These are phyloP conservation scores for Spodoptera picta DNA, from an alignment of 2,888 invertebrate genomes.

Conservation along the genomic window DNA sequence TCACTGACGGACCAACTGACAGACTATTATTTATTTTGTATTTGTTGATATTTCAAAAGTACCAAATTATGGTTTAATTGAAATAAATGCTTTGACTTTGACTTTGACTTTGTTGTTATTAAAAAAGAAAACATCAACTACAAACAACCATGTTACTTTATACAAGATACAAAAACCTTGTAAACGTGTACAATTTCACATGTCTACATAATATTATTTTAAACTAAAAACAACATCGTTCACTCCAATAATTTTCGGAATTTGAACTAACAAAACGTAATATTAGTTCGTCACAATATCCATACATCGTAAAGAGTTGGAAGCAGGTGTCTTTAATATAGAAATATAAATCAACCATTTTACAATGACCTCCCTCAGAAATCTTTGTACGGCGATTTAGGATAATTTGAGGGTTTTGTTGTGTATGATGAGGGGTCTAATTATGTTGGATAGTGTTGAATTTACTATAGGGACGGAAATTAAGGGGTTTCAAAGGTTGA, in stretches of 20 bases:
- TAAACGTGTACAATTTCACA: too few species aligned
- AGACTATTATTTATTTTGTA: too few species aligned
- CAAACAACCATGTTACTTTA: too few species aligned
- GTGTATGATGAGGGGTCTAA: conserved; percentile 55
- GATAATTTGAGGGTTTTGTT: conserved; percentile 8
- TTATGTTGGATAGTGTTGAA: conserved; percentile 63
- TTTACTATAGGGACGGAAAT: conserved; percentile 69
- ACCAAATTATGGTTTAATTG: too few species aligned
- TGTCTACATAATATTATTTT: too few species aligned
- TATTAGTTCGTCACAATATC: conserved; percentile 54
- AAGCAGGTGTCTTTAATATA: conserved; percentile 66
- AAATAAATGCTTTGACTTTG: too few species aligned
- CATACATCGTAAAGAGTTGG: conserved; percentile 61
- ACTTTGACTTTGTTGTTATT: too few species aligned
- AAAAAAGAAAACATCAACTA: too few species aligned
- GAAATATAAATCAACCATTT: conserved; percentile 56
- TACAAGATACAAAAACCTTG: too few species aligned
- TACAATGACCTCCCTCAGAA: conserved; percentile 51
- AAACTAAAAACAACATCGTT: conserved; percentile 1
- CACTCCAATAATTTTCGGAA: conserved; percentile 27
- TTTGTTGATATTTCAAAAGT: too few species aligned
- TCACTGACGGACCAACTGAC: too few species aligned
- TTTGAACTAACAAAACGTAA: conserved; percentile 33
- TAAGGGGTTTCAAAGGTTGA: conserved; percentile 64
- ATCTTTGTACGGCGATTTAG: conserved; percentile 8